Evolutionary conservation across 2,113 vertebrate genomes (phyloP), one percentile per base, ranked within the genome.

Genomic region (Oenanthe oenanthe): DNA sequence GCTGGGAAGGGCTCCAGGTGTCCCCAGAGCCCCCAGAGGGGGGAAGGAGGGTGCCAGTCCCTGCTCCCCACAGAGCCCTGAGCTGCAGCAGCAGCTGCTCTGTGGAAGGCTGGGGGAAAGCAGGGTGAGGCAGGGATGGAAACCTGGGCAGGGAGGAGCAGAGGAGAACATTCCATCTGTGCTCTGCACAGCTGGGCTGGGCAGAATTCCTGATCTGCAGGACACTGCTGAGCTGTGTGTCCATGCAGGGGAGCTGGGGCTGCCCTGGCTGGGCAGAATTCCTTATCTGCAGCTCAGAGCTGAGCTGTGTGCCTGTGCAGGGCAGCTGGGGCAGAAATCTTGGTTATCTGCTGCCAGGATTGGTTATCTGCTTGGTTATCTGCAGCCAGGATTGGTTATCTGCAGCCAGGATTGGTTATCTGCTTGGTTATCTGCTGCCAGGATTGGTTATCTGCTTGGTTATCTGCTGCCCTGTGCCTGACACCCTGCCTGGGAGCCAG

Each of bases 391-490:
- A 40, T 12, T 15, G 14, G 13, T 54, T 77, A 73, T 91, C 54
- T 45, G 42, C 43, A n/a, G n/a, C n/a, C n/a, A n/a, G n/a, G n/a
- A n/a, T 4, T 40, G 38, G 38, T 40, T 40, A 40, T 40, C 38
- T 40, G 34, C 34, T 36, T 36, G 34, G 34, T 36, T 36, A 42
- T 42, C 43, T 0, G 18, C 12, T 7, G 36, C 32, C 40, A 40
- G 72, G 84, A 40, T 12, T 15, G 14, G 13, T 54, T 77, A 40
- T 40, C 38, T 79, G 81, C 87, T 73, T 15, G 14, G 13, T 54
- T 77, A 40, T 40, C 38, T 79, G 81, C 87, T 73, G 10, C 88
- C 91, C 22, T 2, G 81, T 92, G 57, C 95, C 78, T 96, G 92
- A 25, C 75, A 26, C 78, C 36, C 9, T 22, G 26, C 1, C 10